A percentile compares a stretch with the other conserved stretches of the same genome.
These are phyloP conservation scores for Dendrolimus pini DNA, from an alignment of 2,888 invertebrate species.

Conservation along the genomic window DNA sequence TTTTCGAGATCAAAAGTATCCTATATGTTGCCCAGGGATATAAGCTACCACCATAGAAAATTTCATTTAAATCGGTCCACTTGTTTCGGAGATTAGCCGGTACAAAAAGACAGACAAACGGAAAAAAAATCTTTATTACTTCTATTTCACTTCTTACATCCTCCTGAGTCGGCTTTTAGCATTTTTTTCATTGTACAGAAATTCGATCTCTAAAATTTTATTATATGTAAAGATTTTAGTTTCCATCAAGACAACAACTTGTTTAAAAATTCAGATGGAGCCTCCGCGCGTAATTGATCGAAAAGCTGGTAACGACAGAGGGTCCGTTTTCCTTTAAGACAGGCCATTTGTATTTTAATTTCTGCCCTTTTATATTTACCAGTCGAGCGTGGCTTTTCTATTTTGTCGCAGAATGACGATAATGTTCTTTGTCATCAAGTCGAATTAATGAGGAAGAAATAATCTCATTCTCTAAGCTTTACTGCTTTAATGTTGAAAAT, in stretches of 20 bases:
- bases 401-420: background rate
- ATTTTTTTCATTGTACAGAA: no score
- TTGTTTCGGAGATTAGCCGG: no score
- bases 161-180: no score
- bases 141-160: no score
- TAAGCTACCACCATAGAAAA: no score
- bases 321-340: background rate
- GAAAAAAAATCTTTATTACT: no score
- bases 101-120: no score
- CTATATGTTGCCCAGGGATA: no score
- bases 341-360: background rate
- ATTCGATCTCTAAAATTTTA: no score
- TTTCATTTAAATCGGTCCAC: no score
- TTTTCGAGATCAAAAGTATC: no score
- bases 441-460: background rate
- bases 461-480: background rate
- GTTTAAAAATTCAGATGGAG: background rate
- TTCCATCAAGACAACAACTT: background rate
- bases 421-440: background rate
- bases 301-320: background rate
- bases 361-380: background rate
- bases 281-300: background rate
- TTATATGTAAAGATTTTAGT: no score
- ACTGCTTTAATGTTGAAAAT: background rate
- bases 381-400: background rate